These are phyloP conservation scores for Panopea generosa DNA, from an alignment of 2,888 invertebrate species.

Conservation along the genomic window DNA sequence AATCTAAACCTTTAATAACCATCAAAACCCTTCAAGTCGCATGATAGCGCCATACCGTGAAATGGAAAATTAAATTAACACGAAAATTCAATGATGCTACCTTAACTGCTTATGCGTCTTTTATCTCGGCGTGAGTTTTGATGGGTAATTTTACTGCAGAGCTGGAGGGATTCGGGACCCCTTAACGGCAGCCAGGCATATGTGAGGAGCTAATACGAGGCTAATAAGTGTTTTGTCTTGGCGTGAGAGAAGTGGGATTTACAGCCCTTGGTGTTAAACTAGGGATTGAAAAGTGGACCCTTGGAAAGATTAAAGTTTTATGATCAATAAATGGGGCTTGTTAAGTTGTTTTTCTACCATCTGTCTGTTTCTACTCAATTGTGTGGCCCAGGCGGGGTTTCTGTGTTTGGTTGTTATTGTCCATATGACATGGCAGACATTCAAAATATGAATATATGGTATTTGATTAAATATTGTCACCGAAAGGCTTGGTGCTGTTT, in stretches of 20 bases:
- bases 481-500: too few relatives aligned
- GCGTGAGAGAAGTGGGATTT: conserved; percentile 1
- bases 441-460: too few relatives aligned
- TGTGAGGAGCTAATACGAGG: conserved; percentile 36
- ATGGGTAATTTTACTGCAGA: neutral
- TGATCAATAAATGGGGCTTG: conserved; percentile 50
- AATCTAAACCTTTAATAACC: conserved; percentile 19
- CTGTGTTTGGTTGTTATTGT: too few relatives aligned
- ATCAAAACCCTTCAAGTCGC: neutral
- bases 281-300: conserved; percentile 33
- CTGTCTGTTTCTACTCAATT: conserved; percentile 18
- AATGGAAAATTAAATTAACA: conserved; percentile 19
- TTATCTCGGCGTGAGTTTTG: neutral
- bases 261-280: conserved; percentile 28
- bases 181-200: conserved; percentile 28
- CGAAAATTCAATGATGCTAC: conserved; percentile 23
- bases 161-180: conserved; percentile 8
- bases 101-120: neutral
- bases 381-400: neutral
- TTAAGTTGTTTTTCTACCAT: conserved; percentile 57
- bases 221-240: conserved; percentile 47
- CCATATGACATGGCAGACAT: too few relatives aligned
- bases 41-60: neutral
- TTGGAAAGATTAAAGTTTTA: conserved; percentile 34
- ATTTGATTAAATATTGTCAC: too few relatives aligned